Percentiles rank a stretch among this genome's conserved stretches.
phyloP scores from a whole-genome alignment of 2,888 invertebrate species.

The Actias luna region DNA sequence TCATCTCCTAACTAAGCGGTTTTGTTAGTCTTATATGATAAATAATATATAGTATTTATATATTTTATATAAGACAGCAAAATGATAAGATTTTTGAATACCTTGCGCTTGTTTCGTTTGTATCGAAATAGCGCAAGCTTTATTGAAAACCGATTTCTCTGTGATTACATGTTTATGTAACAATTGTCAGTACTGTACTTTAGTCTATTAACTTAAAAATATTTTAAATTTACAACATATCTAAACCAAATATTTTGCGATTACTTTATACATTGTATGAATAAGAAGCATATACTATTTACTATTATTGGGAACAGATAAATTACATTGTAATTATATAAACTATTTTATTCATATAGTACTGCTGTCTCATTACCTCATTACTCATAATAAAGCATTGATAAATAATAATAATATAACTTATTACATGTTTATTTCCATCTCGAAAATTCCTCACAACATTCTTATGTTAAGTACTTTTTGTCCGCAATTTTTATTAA shows the following conservation, averaged over 20 bases:
- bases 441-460: constrained; percentile 23
- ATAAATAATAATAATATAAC: background rate
- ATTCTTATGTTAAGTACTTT: background rate
- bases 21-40: constrained; percentile 59
- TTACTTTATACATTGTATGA: background rate
- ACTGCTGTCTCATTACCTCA: constrained; percentile 16
- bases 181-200: background rate
- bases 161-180: background rate
- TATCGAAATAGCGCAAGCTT: constrained; percentile 71
- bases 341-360: background rate
- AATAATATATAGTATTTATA: constrained; percentile 77
- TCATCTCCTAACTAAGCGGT: constrained; percentile 25
- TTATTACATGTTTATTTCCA: constrained; percentile 28
- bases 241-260: background rate
- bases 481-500: background rate
- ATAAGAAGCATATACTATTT: background rate
- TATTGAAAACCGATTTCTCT: constrained; percentile 28
- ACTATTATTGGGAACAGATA: background rate
- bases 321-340: background rate
- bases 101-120: constrained; percentile 63
- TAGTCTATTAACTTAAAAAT: background rate
- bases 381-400: constrained; percentile 31
- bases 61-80: constrained; percentile 68
- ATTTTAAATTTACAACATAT: background rate
- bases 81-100: constrained; percentile 31